Percentiles rank a stretch among this genome's conserved stretches.
Conservation (phyloP, 2,113 vertebrate genomes). For the Castor canadensis region DNA sequence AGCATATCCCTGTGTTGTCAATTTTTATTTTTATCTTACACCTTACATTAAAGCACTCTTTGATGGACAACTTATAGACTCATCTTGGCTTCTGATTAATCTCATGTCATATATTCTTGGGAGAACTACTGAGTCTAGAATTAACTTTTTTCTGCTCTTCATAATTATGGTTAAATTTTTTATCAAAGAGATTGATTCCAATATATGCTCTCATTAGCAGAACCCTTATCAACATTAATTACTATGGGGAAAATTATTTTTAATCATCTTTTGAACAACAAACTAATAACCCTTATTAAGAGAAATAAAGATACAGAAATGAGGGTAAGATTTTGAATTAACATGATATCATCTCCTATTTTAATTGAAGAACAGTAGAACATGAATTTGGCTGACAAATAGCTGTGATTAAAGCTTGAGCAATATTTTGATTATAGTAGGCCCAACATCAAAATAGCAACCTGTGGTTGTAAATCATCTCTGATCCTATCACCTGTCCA, state of each 20-base stretch:
- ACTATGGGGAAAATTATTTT: not conserved
- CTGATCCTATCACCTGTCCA: not conserved
- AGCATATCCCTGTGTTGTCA: not conserved
- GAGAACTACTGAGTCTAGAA: not conserved
- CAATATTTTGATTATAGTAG: not conserved
- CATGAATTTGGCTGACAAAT: not conserved
- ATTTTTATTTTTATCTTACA: not conserved
- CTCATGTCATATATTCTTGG: not conserved
- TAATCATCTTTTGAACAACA: not conserved
- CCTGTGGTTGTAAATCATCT: not conserved
- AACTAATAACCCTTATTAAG: not conserved
- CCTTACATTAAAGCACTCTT: not conserved
- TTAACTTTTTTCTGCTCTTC: not conserved
- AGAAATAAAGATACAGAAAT: constrained; percentile 16
- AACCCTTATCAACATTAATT: not conserved
- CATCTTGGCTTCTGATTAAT: not conserved
- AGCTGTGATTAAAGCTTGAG: not conserved
- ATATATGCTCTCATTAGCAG: not conserved
- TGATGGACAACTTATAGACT: not conserved
- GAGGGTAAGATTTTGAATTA: not conserved
- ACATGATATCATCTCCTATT: not conserved
- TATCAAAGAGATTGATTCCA: not conserved
- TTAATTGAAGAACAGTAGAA: not conserved
- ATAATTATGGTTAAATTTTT: not conserved
- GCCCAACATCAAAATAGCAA: not conserved